A percentile compares a stretch with the other conserved stretches of the same genome.
Evolutionary conservation across 2,113 vertebrate species (phyloP).

Genomic region (Phyllopteryx taeniolatus): DNA sequence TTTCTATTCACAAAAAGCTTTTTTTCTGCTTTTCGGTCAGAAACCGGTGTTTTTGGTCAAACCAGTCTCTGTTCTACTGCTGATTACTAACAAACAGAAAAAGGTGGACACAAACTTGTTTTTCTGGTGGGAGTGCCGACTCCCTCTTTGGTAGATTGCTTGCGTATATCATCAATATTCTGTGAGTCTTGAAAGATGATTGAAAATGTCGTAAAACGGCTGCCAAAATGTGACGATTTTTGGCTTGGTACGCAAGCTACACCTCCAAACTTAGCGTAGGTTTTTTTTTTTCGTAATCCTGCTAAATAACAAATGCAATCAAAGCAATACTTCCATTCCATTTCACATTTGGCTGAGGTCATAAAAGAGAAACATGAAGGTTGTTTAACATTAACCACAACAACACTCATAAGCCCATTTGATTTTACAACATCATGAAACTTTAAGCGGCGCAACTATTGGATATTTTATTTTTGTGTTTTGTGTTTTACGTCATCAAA

Average conservation of each 20-base stretch:
- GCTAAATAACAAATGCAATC: background rate
- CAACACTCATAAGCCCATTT: background rate
- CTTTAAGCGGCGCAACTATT: background rate
- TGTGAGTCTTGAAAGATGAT: no score
- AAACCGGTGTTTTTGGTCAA: no score
- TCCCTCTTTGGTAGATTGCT: no score
- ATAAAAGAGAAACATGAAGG: conserved; percentile 1
- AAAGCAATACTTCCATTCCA: background rate
- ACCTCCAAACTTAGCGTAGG: background rate
- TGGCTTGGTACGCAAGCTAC: background rate
- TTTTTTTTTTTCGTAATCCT: background rate
- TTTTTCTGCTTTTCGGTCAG: no score
- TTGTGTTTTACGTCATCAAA: background rate
- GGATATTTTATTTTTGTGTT: background rate
- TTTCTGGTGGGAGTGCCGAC: no score
- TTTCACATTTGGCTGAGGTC: background rate
- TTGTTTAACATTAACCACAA: background rate
- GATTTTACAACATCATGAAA: conserved; percentile 2
- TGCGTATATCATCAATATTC: no score
- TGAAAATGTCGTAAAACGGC: no score
- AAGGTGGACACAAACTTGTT: no score
- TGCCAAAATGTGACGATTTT: background rate
- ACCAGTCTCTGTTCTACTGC: no score
- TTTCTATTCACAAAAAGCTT: no score
- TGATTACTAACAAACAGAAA: no score